Conservation (phyloP, 2,797 vertebrate species). For the Pantherophis vulpinus region DNA sequence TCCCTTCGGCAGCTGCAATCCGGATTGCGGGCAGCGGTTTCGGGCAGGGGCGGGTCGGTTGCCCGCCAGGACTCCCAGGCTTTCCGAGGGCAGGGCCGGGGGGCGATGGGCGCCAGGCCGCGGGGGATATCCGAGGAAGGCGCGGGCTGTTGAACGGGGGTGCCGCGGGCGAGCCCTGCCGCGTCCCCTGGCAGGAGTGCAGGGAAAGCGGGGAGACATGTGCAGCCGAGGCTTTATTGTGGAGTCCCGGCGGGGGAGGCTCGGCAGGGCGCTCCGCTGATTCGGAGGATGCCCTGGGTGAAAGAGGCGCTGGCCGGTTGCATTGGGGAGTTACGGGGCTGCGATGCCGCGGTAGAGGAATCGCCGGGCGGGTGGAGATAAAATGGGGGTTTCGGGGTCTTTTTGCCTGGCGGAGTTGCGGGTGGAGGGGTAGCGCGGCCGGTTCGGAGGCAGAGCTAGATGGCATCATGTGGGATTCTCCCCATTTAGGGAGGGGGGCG, state of each 20-base stretch:
- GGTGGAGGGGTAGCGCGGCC: neutral
- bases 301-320: neutral
- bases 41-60: neutral
- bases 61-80: neutral
- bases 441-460: neutral
- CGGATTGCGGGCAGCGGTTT: slow-evolving; percentile 7
- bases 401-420: neutral
- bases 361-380: neutral
- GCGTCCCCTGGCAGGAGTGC: neutral
- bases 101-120: neutral
- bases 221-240: neutral
- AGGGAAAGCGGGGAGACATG: neutral
- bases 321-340: neutral
- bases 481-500: neutral
- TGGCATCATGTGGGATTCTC: neutral
- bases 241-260: neutral
- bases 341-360: neutral
- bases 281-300: neutral
- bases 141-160: neutral
- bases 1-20: slow-evolving; percentile 1
- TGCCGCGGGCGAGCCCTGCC: neutral
- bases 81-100: neutral
- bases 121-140: neutral
- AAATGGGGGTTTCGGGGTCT: neutral
- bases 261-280: neutral